These are phyloP conservation scores for Apistogramma diplotaenia DNA, from an alignment of 2,113 vertebrate species.

Conservation along the genomic window DNA sequence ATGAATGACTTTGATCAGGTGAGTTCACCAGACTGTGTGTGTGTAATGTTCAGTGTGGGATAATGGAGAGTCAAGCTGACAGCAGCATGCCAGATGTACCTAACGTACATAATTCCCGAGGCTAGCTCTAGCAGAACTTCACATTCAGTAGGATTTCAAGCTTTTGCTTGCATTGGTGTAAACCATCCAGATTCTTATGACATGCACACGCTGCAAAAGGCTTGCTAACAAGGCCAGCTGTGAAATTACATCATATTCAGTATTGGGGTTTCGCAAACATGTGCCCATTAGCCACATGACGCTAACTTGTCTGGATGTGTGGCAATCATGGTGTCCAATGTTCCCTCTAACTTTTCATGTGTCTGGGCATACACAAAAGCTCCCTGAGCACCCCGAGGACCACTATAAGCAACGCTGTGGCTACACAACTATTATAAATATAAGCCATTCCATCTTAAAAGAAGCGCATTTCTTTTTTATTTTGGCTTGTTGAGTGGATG, in stretches of 20 bases:
- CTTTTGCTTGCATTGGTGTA: neutral
- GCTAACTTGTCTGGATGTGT: neutral
- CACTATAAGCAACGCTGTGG: too few relatives aligned
- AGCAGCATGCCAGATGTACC: slow-evolving; percentile 48
- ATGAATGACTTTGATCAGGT: slow-evolving; percentile 56
- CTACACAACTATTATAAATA: too few relatives aligned
- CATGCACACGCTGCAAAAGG: neutral
- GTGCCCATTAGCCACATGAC: neutral
- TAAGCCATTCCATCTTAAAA: too few relatives aligned
- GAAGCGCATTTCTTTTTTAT: too few relatives aligned
- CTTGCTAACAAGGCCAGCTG: neutral
- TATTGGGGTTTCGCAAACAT: neutral
- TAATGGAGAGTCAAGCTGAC: slow-evolving; percentile 59
- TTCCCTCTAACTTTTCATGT: too few relatives aligned
- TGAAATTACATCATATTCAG: neutral
- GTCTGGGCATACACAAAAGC: too few relatives aligned
- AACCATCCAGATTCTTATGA: neutral
- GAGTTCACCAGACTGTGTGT: slow-evolving; percentile 23
- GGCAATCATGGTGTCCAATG: too few relatives aligned
- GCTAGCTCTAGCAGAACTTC: neutral
- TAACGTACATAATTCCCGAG: slow-evolving; percentile 42
- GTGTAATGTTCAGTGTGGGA: slow-evolving; percentile 18
- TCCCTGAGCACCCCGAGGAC: too few relatives aligned
- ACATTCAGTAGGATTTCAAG: neutral
- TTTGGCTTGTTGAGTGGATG: too few relatives aligned